Base-by-base conservation (phyloP, 2,797 vertebrate species). In the Petrocephalus schoutedeni region DNA sequence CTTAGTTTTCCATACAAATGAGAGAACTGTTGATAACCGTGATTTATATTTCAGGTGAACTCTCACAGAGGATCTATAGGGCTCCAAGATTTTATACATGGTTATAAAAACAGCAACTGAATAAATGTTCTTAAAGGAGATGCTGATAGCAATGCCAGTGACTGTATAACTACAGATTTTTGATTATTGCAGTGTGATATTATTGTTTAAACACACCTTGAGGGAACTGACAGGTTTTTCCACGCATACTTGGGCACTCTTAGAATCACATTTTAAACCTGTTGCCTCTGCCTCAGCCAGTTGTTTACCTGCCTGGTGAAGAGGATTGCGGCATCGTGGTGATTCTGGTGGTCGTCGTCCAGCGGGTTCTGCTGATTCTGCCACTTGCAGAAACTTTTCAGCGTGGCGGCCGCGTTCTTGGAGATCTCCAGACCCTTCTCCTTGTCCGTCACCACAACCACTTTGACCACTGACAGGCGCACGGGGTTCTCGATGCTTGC, bases 311-410 rank as follows among this genome's bases (percentile, higher is more conserved):
- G 97, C 87, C 98, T 96, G 90, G 98, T 99, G 95, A 99, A 99
- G 93, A 99, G 97, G 92, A 99, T 98, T 91, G 98, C 98, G 0
- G 98, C 98, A 1, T 99, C 98, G 0, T 99, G 97, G 91, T 99
- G 98, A n/a, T 98, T 96, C 5, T 96, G 96, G 0, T 98, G 96
- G 87, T 97, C 96, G 0, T 98, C 97, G 0, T 96, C 97, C 77
- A 97, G 95, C 49, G 96, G 96, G 93, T 98, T 99, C 90, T 98
- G 98, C 89, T 98, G 97, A 91, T 98, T 97, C 93, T 99, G 98
- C 98, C 98, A 99, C 94, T 98, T 99, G 93, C 98, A 99, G 92
- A 99, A 99, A 94, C 97, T 98, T 95, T 98, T 98, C 84, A 99
- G 96, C 0, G 98, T 98, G 87, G 97, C 95, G 28, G 98, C 98